phyloP scores from a whole-genome alignment of 2,113 vertebrate genomes.

The Propithecus coquereli region DNA sequence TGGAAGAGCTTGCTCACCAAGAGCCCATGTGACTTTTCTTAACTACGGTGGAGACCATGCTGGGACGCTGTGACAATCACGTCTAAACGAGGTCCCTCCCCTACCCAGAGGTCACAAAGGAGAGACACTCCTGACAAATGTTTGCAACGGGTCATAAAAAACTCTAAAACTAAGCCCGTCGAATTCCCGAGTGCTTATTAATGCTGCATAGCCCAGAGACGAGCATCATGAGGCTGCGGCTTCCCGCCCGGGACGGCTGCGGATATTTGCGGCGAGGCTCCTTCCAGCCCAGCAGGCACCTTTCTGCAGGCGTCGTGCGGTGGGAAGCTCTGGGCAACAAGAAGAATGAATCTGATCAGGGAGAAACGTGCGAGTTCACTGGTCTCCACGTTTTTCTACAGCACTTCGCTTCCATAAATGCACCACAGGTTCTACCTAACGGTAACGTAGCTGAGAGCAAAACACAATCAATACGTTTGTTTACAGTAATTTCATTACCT shows the following conservation, averaged over 20 bases:
- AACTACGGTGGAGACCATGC: fast-evolving
- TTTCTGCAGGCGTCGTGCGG: fast-evolving
- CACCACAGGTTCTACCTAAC: fast-evolving
- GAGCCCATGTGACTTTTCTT: background rate
- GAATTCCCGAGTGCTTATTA: background rate
- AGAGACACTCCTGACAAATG: background rate
- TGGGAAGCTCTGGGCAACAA: fast-evolving
- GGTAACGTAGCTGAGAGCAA: background rate
- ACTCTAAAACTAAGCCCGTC: too few relatives aligned
- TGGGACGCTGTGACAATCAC: background rate
- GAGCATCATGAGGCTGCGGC: fast-evolving
- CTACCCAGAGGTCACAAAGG: background rate
- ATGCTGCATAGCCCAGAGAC: background rate
- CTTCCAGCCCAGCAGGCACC: background rate
- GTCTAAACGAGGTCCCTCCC: background rate
- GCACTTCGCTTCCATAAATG: background rate
- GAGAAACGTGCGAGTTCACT: background rate
- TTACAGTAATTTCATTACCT: background rate
- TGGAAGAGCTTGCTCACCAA: fast-evolving
- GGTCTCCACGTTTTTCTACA: background rate
- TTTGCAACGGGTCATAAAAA: fast-evolving
- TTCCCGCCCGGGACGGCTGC: fast-evolving
- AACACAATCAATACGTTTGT: background rate
- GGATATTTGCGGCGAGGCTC: background rate
- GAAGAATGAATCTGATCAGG: fast-evolving